Evolutionary conservation across 2,797 vertebrate genomes (phyloP).

Genomic region (Tolypeutes matacus): DNA sequence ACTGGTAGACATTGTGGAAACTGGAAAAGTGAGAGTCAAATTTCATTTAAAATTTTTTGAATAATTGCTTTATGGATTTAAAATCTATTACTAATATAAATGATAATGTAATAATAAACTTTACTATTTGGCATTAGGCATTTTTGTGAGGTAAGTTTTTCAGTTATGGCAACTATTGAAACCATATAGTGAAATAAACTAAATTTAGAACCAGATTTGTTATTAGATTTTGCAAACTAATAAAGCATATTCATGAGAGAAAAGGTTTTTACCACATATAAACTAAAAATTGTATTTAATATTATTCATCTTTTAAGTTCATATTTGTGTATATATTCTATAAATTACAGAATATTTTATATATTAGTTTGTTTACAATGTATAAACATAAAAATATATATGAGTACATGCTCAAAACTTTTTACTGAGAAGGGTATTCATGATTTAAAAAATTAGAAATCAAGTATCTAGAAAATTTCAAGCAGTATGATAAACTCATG

Average conservation of each 20-base stretch:
- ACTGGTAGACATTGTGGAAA: not conserved
- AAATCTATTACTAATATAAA: slow-evolving; percentile 21
- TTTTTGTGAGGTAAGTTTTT: slow-evolving; percentile 9
- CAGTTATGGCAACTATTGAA: slow-evolving; percentile 1
- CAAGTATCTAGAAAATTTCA: not conserved
- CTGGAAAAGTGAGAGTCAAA: not conserved
- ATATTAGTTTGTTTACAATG: not conserved
- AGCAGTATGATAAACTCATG: not conserved
- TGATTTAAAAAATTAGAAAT: not conserved
- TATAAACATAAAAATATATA: slow-evolving; percentile 20
- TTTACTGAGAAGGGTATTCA: slow-evolving; percentile 1
- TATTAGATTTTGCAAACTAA: slow-evolving; percentile 47
- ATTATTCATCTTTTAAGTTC: slow-evolving; percentile 6
- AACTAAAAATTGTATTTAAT: slow-evolving; percentile 50
- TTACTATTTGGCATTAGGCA: not conserved
- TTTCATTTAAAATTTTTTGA: not conserved
- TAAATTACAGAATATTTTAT: not conserved
- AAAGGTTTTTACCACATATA: not conserved
- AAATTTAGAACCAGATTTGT: not conserved
- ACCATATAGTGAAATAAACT: slow-evolving; percentile 26
- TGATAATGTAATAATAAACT: not conserved
- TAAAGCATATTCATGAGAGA: slow-evolving; percentile 20
- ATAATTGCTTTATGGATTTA: slow-evolving; percentile 15
- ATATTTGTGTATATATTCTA: not conserved
- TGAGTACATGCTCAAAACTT: not conserved